Percentiles rank a stretch among this genome's conserved stretches.
These are phyloP conservation scores for Idaea straminata DNA, from an alignment of 2,888 invertebrate genomes.

Conservation along the genomic window DNA sequence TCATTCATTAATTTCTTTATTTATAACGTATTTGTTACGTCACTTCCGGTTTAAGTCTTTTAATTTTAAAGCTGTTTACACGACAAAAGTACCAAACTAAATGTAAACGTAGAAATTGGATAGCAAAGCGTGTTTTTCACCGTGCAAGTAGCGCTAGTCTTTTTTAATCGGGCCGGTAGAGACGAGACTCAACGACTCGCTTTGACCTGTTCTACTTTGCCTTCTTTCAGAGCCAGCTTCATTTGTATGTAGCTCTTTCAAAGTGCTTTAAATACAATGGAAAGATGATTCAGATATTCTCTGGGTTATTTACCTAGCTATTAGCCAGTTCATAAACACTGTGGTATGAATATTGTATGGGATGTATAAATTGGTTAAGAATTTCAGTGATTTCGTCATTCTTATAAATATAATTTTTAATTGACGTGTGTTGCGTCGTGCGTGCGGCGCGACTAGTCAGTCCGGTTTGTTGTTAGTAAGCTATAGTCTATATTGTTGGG, in stretches of 20 bases:
- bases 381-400: too few species aligned
- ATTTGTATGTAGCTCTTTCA: constrained; percentile 22
- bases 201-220: constrained; percentile 18
- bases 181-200: constrained; percentile 17
- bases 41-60: too few species aligned
- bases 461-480: too few species aligned
- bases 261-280: background rate
- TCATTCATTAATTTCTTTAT: too few species aligned
- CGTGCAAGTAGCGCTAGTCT: constrained; percentile 21
- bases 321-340: background rate
- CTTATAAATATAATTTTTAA: too few species aligned
- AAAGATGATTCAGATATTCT: constrained; percentile 14
- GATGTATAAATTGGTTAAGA: too few species aligned
- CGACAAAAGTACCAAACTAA: background rate
- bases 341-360: too few species aligned
- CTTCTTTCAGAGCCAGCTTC: constrained; percentile 24
- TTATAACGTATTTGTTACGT: too few species aligned
- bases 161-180: constrained; percentile 21
- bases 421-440: constrained; percentile 43
- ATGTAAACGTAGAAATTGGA: constrained; percentile 6
- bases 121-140: constrained; percentile 3
- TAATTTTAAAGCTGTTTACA: too few species aligned
- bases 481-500: too few species aligned
- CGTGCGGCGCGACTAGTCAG: background rate
- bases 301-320: background rate